Evolutionary conservation across 2,113 vertebrate species (phyloP).

Genomic region (Eudyptes chrysolophus): DNA sequence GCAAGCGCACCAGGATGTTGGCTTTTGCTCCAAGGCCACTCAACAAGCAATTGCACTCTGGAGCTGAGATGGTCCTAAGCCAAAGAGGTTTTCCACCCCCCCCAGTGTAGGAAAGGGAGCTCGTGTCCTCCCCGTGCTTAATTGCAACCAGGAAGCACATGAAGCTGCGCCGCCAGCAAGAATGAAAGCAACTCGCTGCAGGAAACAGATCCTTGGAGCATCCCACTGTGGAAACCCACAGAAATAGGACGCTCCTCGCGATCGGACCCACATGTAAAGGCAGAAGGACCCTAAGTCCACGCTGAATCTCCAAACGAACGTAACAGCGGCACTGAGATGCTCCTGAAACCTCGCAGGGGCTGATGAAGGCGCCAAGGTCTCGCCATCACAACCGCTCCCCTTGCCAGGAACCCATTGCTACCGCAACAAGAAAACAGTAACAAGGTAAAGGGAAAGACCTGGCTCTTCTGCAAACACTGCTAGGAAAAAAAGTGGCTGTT

Average conservation of each 20-base stretch:
- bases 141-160: not conserved
- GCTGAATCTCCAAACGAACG: not conserved
- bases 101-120: not conserved
- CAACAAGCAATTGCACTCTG: not conserved
- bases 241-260: not conserved
- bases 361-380: not conserved
- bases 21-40: not conserved
- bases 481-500: not conserved
- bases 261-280: accelerated
- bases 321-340: not conserved
- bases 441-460: not conserved
- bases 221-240: not conserved
- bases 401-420: accelerated
- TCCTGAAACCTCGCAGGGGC: not conserved
- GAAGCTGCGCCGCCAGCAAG: accelerated
- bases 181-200: accelerated
- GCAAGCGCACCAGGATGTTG: not conserved
- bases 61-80: not conserved
- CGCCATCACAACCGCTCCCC: accelerated
- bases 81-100: not conserved
- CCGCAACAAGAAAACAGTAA: not conserved
- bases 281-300: not conserved
- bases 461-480: not conserved
- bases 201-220: not conserved
- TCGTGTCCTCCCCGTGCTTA: accelerated